Percentiles rank a stretch among this genome's conserved stretches.
phyloP scores from a whole-genome alignment of 2,888 invertebrate genomes.

The Drosophila peninsularis region DNA sequence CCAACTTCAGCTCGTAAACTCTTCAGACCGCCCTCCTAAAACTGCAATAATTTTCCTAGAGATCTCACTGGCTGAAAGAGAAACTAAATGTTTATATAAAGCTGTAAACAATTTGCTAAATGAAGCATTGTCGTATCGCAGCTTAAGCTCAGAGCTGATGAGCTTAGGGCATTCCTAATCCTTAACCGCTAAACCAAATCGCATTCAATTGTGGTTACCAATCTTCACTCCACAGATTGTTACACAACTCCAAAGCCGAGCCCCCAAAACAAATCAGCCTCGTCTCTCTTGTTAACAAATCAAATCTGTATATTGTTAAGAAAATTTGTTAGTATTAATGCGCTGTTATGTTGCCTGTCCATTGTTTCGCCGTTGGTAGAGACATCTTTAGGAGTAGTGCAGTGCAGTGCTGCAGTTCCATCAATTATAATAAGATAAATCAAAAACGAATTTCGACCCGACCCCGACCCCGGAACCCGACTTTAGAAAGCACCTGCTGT shows the following conservation, averaged over 20 bases:
- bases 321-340: constrained; percentile 42
- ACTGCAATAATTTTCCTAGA: background rate
- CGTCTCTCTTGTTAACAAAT: constrained; percentile 66
- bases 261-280: constrained; percentile 61
- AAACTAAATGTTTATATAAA: constrained; percentile 9
- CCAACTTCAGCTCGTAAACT: no score
- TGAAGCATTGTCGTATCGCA: background rate
- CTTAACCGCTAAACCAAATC: constrained; percentile 39
- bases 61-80: background rate
- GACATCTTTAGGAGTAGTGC: constrained; percentile 29
- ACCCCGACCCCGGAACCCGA: constrained; percentile 25
- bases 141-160: constrained; percentile 10
- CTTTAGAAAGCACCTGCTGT: constrained; percentile 75
- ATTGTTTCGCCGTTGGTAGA: constrained; percentile 49
- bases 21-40: background rate
- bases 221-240: constrained; percentile 33
- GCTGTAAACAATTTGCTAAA: background rate
- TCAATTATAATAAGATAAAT: constrained; percentile 79
- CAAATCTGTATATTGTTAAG: constrained; percentile 70
- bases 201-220: constrained; percentile 41
- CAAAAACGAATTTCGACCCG: constrained; percentile 46
- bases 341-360: constrained; percentile 52
- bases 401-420: constrained; percentile 54
- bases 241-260: constrained; percentile 62
- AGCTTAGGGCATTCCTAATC: constrained; percentile 30